Percentiles rank a stretch among this genome's conserved stretches.
These are phyloP conservation scores for Synergus laeviventris DNA, from an alignment of 2,888 invertebrate species.

Conservation along the genomic window DNA sequence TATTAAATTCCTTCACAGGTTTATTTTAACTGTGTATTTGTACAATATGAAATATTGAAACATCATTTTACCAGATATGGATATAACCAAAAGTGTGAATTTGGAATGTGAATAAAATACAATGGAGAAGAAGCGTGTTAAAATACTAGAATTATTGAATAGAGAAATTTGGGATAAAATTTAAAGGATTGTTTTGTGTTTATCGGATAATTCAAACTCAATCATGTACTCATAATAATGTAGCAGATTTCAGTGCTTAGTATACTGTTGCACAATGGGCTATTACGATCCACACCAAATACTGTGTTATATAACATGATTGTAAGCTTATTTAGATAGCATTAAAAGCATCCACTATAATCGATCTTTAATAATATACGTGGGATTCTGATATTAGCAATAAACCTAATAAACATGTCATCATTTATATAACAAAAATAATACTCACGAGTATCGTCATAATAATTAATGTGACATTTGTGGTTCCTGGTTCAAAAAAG, in stretches of 20 bases:
- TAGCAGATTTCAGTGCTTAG: neutral
- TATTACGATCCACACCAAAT: neutral
- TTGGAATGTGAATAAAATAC: neutral
- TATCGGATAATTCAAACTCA: neutral
- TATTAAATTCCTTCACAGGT: neutral
- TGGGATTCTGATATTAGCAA: too few species aligned
- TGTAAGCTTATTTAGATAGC: neutral
- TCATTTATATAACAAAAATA: too few species aligned
- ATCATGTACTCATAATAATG: neutral
- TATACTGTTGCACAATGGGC: neutral
- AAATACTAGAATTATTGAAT: neutral
- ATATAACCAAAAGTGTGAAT: neutral
- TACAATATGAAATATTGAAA: neutral
- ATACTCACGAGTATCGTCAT: conserved; percentile 84
- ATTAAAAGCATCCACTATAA: neutral
- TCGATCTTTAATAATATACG: neutral
- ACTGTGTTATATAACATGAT: neutral
- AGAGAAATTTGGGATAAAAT: neutral
- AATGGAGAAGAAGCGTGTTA: neutral
- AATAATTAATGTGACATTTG: conserved; percentile 86
- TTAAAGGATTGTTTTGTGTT: neutral
- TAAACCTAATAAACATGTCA: too few species aligned
- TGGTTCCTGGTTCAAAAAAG: conserved; percentile 84
- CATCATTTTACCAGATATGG: neutral
- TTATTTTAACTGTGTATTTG: neutral